Conservation (phyloP, 2,113 vertebrate genomes). For the Arvicanthis niloticus region DNA sequence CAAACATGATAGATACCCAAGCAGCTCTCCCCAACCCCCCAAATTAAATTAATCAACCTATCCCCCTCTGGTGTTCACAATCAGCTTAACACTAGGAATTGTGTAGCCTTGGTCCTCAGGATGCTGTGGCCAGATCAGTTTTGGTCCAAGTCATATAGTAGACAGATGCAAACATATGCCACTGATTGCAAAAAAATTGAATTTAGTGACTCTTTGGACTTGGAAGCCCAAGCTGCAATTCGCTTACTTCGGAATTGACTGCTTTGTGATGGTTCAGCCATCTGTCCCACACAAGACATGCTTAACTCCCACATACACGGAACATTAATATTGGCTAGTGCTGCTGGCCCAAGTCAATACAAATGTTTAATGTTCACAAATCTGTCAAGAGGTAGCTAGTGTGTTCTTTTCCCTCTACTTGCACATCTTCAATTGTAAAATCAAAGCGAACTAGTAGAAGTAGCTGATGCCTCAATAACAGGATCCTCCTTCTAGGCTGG, state of each 20-base stretch:
- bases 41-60: constrained; percentile 20
- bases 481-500: constrained; percentile 68
- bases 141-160: constrained; percentile 78
- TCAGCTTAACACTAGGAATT: constrained; percentile 54
- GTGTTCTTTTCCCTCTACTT: not conserved
- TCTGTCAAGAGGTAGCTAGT: constrained; percentile 36
- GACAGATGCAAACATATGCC: constrained; percentile 84
- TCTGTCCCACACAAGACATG: constrained; percentile 79
- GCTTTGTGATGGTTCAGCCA: constrained; percentile 77
- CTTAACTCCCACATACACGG: not conserved
- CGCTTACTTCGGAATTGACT: constrained; percentile 81
- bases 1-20: constrained; percentile 70
- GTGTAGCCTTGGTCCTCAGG: not conserved
- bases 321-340: constrained; percentile 66
- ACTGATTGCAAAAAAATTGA: constrained; percentile 80
- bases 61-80: not conserved
- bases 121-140: constrained; percentile 76
- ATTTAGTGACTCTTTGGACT: constrained; percentile 83
- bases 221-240: constrained; percentile 76
- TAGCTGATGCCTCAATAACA: constrained; percentile 23
- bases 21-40: not conserved
- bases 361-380: constrained; percentile 72
- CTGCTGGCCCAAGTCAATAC: constrained; percentile 52
- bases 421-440: constrained; percentile 50
- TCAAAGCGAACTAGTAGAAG: constrained; percentile 31